phyloP scores from a whole-genome alignment of 2,113 vertebrate species.

The Phrynocephalus versicolor region DNA sequence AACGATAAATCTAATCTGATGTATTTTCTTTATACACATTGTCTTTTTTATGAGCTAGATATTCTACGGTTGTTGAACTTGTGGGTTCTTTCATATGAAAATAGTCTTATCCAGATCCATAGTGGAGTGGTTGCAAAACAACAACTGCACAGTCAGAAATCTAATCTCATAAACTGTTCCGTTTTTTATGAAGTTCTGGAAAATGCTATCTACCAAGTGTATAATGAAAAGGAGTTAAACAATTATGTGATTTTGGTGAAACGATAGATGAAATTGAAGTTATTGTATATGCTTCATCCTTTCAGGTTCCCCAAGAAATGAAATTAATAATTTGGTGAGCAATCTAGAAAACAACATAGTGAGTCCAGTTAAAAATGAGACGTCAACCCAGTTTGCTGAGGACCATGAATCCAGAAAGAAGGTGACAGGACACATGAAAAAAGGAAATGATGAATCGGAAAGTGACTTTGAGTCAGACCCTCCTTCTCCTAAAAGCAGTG shows the following conservation, averaged over 20 bases:
- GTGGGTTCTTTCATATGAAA: not conserved
- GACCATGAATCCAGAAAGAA: constrained; percentile 76
- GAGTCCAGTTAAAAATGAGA: constrained; percentile 57
- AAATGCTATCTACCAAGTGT: not conserved
- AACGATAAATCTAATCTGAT: not conserved
- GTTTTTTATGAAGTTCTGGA: not conserved
- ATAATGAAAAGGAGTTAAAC: not conserved
- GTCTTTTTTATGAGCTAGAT: not conserved
- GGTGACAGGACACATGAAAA: constrained; percentile 50
- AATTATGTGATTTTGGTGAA: not conserved
- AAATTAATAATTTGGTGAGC: constrained; percentile 47
- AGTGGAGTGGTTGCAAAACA: not conserved
- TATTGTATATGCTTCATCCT: constrained; percentile 54
- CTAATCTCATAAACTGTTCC: not conserved
- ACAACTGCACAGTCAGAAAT: not conserved
- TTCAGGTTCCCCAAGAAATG: constrained; percentile 78
- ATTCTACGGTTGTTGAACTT: not conserved
- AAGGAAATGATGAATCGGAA: constrained; percentile 84
- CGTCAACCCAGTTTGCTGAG: constrained; percentile 60
- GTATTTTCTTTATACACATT: not conserved
- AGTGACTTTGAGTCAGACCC: constrained; percentile 98
- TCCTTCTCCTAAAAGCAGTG: constrained; percentile 94
- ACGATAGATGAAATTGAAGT: constrained; percentile 25
- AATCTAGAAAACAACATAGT: constrained; percentile 47
- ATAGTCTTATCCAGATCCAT: not conserved